Evolutionary conservation across 2,113 vertebrate genomes (phyloP).

Genomic region (Procapra przewalskii): DNA sequence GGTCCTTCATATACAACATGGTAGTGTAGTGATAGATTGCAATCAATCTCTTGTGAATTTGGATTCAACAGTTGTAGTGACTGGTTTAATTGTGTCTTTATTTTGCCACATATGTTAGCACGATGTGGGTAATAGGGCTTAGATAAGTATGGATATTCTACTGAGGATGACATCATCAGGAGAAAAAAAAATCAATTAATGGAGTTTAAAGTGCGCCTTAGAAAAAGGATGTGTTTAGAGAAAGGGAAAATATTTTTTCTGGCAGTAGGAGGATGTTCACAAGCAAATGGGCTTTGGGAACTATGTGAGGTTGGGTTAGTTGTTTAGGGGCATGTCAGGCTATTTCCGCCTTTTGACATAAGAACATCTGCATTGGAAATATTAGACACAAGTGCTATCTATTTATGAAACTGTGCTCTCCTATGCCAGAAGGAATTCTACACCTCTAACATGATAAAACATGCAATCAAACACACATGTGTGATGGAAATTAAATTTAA

Average conservation of each 20-base stretch:
- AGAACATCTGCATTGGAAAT: neutral
- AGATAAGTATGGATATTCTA: neutral
- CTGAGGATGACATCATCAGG: neutral
- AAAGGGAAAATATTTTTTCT: neutral
- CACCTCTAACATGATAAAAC: neutral
- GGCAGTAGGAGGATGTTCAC: neutral
- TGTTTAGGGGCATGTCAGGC: accelerated
- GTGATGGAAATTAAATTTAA: neutral
- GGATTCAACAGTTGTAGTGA: neutral
- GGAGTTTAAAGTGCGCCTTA: neutral
- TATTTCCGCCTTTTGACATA: neutral
- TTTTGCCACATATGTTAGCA: neutral
- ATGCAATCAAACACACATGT: neutral
- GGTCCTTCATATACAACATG: neutral
- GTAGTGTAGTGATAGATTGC: neutral
- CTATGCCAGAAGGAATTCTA: neutral
- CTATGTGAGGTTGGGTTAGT: accelerated
- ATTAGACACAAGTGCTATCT: neutral
- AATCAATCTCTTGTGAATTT: neutral
- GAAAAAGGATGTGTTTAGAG: neutral
- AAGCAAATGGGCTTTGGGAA: neutral
- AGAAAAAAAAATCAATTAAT: neutral
- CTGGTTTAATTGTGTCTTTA: neutral
- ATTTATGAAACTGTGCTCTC: neutral
- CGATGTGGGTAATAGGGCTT: neutral